phyloP scores from a whole-genome alignment of 2,797 vertebrate genomes.

The Phaenicophaeus curvirostris region DNA sequence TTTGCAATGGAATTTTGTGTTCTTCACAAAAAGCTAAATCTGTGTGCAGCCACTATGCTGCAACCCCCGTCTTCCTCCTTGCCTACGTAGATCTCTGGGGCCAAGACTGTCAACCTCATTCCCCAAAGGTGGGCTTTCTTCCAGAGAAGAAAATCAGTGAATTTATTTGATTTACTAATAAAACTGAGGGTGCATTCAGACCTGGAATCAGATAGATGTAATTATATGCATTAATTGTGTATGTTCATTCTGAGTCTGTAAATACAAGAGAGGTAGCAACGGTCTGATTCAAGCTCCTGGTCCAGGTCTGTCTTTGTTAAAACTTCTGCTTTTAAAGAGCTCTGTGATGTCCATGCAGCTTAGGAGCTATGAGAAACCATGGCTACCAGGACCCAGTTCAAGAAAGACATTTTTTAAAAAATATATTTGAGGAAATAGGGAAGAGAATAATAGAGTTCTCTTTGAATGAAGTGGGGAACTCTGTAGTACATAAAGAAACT shows the following conservation, averaged over 20 bases:
- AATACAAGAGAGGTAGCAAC: not conserved
- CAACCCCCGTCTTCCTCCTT: not conserved
- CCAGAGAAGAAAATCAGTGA: not conserved
- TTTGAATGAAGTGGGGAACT: constrained; percentile 31
- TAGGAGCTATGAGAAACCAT: not conserved
- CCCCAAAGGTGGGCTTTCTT: not conserved
- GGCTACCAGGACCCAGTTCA: not conserved
- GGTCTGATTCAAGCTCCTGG: not conserved
- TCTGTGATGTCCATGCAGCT: not conserved
- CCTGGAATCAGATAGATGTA: not conserved
- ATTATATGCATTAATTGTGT: not conserved
- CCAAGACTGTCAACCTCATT: not conserved
- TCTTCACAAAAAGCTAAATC: not conserved
- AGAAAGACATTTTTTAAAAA: not conserved
- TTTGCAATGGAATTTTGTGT: not conserved
- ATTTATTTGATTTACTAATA: not conserved
- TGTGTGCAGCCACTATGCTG: too few species aligned
- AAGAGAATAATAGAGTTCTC: not conserved
- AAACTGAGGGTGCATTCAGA: not conserved
- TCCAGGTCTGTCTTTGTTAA: not conserved
- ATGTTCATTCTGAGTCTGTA: not conserved
- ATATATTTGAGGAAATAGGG: not conserved
- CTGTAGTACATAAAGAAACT: constrained; percentile 45
- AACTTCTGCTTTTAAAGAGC: not conserved
- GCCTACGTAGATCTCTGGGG: not conserved